These are phyloP conservation scores for Sylvilagus bachmani DNA, from an alignment of 2,113 vertebrate species.

Conservation along the genomic window DNA sequence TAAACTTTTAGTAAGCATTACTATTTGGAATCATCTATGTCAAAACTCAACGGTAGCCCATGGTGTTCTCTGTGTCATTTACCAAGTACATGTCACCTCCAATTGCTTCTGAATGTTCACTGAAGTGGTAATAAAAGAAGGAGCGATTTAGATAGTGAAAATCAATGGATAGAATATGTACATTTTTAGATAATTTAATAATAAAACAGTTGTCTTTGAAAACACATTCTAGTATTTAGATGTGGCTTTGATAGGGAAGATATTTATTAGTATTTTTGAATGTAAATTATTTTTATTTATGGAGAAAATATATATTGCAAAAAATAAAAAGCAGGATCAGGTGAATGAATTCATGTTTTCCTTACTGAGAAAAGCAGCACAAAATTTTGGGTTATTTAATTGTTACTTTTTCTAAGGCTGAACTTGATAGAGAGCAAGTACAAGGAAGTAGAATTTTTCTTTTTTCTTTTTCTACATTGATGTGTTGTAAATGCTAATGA, in stretches of 20 bases:
- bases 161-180: constrained; percentile 14
- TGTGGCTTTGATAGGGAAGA: constrained; percentile 14
- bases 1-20: constrained; percentile 46
- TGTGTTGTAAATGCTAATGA: not conserved
- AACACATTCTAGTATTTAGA: not conserved
- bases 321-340: not conserved
- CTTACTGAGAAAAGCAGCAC: not conserved
- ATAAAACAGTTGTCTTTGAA: constrained; percentile 49
- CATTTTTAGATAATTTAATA: constrained; percentile 7
- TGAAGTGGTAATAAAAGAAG: constrained; percentile 46
- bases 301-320: constrained; percentile 9
- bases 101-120: constrained; percentile 47
- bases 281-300: constrained; percentile 34
- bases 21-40: constrained; percentile 55
- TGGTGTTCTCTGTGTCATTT: constrained; percentile 16
- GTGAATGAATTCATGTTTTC: constrained; percentile 7
- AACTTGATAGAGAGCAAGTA: constrained; percentile 3
- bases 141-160: constrained; percentile 47
- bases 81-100: constrained; percentile 52
- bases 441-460: not conserved
- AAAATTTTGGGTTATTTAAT: constrained; percentile 13
- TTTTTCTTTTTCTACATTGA: not conserved
- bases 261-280: constrained; percentile 26
- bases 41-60: constrained; percentile 28
- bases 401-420: constrained; percentile 19